These are phyloP conservation scores for Drosophila ambigua DNA, from an alignment of 1,140 invertebrate species.

Conservation along the genomic window DNA sequence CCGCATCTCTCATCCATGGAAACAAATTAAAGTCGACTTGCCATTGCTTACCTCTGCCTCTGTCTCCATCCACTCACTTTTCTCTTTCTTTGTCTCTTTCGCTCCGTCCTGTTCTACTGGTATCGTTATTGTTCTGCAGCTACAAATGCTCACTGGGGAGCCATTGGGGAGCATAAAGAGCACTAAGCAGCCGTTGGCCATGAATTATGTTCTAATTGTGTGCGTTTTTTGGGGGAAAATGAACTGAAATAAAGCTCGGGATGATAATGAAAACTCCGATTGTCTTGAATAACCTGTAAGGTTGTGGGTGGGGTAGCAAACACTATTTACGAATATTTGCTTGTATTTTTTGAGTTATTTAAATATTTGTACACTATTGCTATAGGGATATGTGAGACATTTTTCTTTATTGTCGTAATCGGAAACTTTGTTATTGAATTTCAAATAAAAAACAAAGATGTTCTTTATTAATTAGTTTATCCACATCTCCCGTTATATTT, in stretches of 20 bases:
- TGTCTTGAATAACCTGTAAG: conserved; percentile 2
- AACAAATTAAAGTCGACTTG: conserved; percentile 75
- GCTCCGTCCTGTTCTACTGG: conserved; percentile 26
- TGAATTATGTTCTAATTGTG: conserved; percentile 80
- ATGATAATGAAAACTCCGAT: conserved; percentile 43
- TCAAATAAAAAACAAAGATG: no score
- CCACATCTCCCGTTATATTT: no score
- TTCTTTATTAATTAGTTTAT: no score
- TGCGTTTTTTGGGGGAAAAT: conserved; percentile 52
- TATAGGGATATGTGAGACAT: no score
- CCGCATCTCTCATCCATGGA: conserved; percentile 18
- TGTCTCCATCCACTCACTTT: conserved; percentile 5
- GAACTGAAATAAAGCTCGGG: conserved; percentile 16
- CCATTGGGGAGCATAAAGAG: conserved; percentile 71
- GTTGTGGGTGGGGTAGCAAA: background rate
- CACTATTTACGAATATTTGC: no score
- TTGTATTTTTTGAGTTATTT: no score
- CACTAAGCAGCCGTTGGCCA: conserved; percentile 73
- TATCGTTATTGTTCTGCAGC: conserved; percentile 47
- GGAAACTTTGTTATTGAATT: no score
- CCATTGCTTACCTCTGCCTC: conserved; percentile 50
- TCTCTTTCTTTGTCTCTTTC: conserved; percentile 12
- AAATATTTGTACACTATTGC: no score
- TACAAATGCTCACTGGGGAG: conserved; percentile 76
- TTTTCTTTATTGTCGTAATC: no score